A percentile compares a stretch with the other conserved stretches of the same genome.
phyloP scores from a whole-genome alignment of 1,140 invertebrate species.

The Drosophila pachea region DNA sequence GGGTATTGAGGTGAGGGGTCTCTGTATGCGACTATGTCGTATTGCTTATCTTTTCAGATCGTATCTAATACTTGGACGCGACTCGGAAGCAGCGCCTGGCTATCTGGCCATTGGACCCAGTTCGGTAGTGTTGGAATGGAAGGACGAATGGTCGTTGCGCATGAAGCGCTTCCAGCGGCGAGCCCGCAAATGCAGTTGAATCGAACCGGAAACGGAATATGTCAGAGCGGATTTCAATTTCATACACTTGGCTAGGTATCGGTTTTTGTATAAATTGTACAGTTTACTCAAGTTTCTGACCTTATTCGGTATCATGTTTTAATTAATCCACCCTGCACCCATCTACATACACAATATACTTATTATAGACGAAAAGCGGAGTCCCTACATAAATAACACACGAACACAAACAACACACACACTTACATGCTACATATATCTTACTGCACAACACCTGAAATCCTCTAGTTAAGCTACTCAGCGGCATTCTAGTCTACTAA shows the following conservation, averaged over 20 bases:
- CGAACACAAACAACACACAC: conserved; percentile 1
- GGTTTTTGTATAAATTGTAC: conserved; percentile 79
- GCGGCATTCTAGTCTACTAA: conserved; percentile 48
- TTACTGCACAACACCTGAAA: conserved; percentile 1
- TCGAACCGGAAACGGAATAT: conserved; percentile 79
- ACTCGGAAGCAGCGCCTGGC: conserved; percentile 85
- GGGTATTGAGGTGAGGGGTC: too few species aligned
- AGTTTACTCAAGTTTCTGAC: conserved; percentile 79
- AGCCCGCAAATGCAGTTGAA: conserved; percentile 83
- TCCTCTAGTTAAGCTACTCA: conserved; percentile 38
- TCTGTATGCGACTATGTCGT: neutral
- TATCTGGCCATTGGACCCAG: conserved; percentile 90
- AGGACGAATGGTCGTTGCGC: conserved; percentile 94
- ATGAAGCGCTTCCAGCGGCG: conserved; percentile 93
- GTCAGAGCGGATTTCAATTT: conserved; percentile 79
- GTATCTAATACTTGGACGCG: conserved; percentile 93
- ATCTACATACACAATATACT: conserved; percentile 12
- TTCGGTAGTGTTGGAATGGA: conserved; percentile 95
- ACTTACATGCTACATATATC: neutral
- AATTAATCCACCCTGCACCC: conserved; percentile 49
- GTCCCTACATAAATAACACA: conserved; percentile 8
- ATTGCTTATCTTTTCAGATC: conserved; percentile 81
- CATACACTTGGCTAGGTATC: conserved; percentile 78
- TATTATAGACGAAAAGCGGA: conserved; percentile 19
- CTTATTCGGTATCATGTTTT: conserved; percentile 78